Percentiles rank a stretch among this genome's conserved stretches.
phyloP scores from a whole-genome alignment of 2,113 vertebrate species.

The Prochilodus magdalenae region DNA sequence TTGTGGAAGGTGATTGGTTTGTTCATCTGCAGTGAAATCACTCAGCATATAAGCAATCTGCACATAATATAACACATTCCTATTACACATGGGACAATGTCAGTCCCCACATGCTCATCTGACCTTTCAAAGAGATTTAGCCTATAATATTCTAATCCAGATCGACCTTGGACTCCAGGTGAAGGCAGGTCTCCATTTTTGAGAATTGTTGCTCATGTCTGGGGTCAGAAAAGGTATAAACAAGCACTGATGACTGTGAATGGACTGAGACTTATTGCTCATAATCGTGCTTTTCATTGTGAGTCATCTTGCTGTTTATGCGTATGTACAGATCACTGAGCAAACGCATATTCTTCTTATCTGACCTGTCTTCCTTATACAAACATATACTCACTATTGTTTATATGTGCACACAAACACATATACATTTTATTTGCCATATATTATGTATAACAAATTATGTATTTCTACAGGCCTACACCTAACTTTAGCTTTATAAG shows the following conservation, averaged over 20 bases:
- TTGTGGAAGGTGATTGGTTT: neutral
- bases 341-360: neutral
- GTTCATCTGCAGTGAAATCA: neutral
- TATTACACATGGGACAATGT: neutral
- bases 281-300: neutral
- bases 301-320: neutral
- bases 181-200: neutral
- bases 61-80: conserved; percentile 42
- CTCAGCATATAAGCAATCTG: conserved; percentile 53
- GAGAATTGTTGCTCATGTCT: neutral
- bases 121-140: conserved; percentile 45
- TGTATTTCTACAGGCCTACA: no score
- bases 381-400: neutral
- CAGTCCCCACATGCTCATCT: conserved; percentile 49
- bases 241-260: neutral
- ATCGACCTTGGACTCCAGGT: neutral
- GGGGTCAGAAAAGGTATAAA: conserved; percentile 15
- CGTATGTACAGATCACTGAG: conserved; percentile 2
- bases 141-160: conserved; percentile 41
- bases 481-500: no score
- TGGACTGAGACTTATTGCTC: neutral
- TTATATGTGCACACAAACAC: neutral
- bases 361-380: neutral
- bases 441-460: no score
- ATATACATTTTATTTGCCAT: neutral